Percentiles rank a stretch among this genome's conserved stretches.
Conservation (phyloP, 1,140 invertebrate species). For the Macrobrachium nipponense region DNA sequence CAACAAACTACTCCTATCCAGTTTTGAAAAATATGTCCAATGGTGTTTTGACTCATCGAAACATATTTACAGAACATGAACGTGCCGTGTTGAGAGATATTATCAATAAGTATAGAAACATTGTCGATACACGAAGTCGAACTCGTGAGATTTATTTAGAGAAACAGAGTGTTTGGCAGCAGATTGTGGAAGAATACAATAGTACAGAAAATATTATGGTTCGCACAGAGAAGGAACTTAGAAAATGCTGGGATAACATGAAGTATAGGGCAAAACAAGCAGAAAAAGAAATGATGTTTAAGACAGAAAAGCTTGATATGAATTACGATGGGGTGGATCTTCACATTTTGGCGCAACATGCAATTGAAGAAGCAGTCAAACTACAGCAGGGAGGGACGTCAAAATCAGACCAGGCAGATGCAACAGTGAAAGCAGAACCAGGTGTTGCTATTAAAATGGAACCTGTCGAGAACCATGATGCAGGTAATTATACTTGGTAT, state of each 20-base stretch:
- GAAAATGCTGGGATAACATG: constrained; percentile 64
- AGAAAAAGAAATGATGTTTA: constrained; percentile 59
- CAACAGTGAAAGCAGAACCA: not conserved
- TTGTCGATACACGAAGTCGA: constrained; percentile 62
- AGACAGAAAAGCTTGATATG: constrained; percentile 11
- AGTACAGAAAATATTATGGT: constrained; percentile 61
- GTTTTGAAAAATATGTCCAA: constrained; percentile 62
- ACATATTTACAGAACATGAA: constrained; percentile 63
- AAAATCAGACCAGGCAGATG: constrained; percentile 35
- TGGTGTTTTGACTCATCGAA: constrained; percentile 63
- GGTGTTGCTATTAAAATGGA: constrained; percentile 11
- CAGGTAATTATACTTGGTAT: constrained; percentile 15
- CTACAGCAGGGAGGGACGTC: not conserved
- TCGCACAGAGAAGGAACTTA: constrained; percentile 62
- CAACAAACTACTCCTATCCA: constrained; percentile 58
- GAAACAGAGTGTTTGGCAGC: constrained; percentile 64
- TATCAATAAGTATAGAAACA: constrained; percentile 61
- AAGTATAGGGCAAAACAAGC: constrained; percentile 63
- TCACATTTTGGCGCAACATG: constrained; percentile 10
- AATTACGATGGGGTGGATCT: constrained; percentile 20
- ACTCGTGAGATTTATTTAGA: constrained; percentile 62
- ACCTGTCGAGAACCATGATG: not conserved
- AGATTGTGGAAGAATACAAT: constrained; percentile 64
- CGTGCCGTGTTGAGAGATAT: constrained; percentile 59
- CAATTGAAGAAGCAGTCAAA: constrained; percentile 19